These are phyloP conservation scores for Sturnus vulgaris DNA, from an alignment of 2,113 vertebrate genomes.

Conservation along the genomic window DNA sequence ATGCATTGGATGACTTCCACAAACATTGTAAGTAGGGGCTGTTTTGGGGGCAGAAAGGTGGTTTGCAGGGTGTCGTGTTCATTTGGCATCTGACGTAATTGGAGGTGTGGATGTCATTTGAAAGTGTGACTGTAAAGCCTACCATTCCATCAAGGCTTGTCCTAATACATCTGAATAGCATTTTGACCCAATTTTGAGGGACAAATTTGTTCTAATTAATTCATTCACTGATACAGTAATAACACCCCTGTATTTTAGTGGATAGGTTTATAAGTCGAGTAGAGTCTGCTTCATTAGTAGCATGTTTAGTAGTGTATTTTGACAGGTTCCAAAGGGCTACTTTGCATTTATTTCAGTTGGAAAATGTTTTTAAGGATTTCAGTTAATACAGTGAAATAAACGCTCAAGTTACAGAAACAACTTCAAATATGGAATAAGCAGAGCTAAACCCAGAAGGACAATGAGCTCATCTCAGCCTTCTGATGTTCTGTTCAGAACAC, in stretches of 20 bases:
- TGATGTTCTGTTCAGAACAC: background rate
- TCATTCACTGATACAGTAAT: background rate
- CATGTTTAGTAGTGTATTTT: background rate
- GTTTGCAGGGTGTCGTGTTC: background rate
- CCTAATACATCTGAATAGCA: background rate
- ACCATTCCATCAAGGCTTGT: background rate
- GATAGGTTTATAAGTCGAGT: background rate
- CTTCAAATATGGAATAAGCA: background rate
- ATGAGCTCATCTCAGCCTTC: fast-evolving
- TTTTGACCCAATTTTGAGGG: background rate
- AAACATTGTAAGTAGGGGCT: background rate
- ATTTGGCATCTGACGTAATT: background rate
- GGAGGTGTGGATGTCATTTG: background rate
- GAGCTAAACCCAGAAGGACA: background rate
- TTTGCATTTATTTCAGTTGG: background rate
- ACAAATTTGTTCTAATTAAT: background rate
- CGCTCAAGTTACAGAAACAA: background rate
- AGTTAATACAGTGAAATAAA: background rate
- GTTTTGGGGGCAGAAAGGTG: background rate
- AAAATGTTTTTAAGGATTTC: background rate
- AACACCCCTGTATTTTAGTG: background rate
- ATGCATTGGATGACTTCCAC: background rate
- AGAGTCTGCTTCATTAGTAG: background rate
- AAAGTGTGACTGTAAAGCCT: background rate
- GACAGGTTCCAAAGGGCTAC: background rate